Percentiles rank a stretch among this genome's conserved stretches.
Conservation (phyloP, 1,140 invertebrate genomes). For the Rhopalosiphum maidis region DNA sequence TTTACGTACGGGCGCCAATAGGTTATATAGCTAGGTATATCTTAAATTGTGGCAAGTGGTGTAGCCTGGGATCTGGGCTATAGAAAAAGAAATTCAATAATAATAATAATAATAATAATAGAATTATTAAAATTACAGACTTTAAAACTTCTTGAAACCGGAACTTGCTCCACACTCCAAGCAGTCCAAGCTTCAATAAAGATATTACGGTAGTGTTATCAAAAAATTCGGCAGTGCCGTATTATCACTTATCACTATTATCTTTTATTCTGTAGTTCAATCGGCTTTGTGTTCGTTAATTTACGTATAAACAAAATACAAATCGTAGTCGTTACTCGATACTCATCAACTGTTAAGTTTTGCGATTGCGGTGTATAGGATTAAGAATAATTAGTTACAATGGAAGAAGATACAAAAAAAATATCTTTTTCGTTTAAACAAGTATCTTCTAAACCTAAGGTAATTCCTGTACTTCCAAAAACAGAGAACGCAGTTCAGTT, state of each 20-base stretch:
- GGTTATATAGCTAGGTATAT: no score
- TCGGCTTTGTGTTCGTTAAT: not conserved
- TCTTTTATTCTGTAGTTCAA: not conserved
- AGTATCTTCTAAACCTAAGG: slow-evolving; percentile 69
- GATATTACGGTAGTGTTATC: no score
- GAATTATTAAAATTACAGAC: no score
- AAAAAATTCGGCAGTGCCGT: not conserved
- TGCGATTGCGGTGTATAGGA: not conserved
- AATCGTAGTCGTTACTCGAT: not conserved
- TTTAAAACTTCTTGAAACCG: no score
- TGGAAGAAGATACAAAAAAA: slow-evolving; percentile 70
- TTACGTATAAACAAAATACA: not conserved
- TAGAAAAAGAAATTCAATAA: no score
- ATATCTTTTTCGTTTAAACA: slow-evolving; percentile 81
- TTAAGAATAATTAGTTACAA: slow-evolving; percentile 57
- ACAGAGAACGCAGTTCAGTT: slow-evolving; percentile 68
- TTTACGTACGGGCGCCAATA: no score
- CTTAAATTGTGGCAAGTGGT: no score
- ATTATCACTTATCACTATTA: not conserved
- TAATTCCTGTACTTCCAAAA: slow-evolving; percentile 62
- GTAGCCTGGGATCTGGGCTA: no score
- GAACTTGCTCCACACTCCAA: no score
- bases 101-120: no score
- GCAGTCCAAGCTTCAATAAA: no score
- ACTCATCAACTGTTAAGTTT: not conserved